Evolutionary conservation across 2,797 vertebrate species (phyloP).

Genomic region (Xenentodon cancila): DNA sequence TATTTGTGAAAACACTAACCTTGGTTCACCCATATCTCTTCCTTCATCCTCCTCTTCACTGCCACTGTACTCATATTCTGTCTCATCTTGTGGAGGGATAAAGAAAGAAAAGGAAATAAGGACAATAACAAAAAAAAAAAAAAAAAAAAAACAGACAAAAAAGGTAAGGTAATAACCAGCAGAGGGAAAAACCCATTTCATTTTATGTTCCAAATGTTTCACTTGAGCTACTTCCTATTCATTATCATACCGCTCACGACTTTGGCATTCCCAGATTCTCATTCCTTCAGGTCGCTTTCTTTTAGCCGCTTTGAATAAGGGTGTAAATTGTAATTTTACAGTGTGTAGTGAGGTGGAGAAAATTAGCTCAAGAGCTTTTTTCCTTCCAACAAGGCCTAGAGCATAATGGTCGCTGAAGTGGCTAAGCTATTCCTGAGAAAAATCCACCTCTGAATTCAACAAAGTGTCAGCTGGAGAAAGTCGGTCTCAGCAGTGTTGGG

Average conservation of each 20-base stretch:
- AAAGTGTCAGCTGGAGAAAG: slow-evolving; percentile 41
- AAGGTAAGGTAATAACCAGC: slow-evolving; percentile 21
- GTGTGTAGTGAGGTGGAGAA: slow-evolving; percentile 53
- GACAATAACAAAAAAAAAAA: background rate
- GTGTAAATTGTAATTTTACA: slow-evolving; percentile 57
- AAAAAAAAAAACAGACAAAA: background rate
- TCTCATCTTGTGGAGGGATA: slow-evolving; percentile 86
- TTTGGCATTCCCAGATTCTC: slow-evolving; percentile 34
- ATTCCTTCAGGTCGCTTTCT: slow-evolving; percentile 38
- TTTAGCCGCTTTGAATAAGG: slow-evolving; percentile 45
- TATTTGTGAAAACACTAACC: slow-evolving; percentile 74
- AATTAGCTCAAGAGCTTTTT: slow-evolving; percentile 47
- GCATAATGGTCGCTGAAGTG: slow-evolving; percentile 10
- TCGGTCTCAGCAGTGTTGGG: slow-evolving; percentile 22
- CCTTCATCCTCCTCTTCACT: slow-evolving; percentile 97
- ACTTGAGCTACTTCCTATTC: slow-evolving; percentile 39
- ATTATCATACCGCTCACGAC: slow-evolving; percentile 38
- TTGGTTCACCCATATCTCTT: slow-evolving; percentile 90
- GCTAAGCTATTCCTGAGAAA: slow-evolving; percentile 19
- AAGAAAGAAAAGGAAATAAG: slow-evolving; percentile 12
- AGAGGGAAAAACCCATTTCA: slow-evolving; percentile 25
- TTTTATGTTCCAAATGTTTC: slow-evolving; percentile 37
- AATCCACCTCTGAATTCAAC: slow-evolving; percentile 33
- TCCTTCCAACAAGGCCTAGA: slow-evolving; percentile 38
- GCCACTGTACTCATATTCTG: slow-evolving; percentile 95